These are phyloP conservation scores for Cryptoblepharus egeriae DNA, from an alignment of 2,797 vertebrate species.

Conservation along the genomic window DNA sequence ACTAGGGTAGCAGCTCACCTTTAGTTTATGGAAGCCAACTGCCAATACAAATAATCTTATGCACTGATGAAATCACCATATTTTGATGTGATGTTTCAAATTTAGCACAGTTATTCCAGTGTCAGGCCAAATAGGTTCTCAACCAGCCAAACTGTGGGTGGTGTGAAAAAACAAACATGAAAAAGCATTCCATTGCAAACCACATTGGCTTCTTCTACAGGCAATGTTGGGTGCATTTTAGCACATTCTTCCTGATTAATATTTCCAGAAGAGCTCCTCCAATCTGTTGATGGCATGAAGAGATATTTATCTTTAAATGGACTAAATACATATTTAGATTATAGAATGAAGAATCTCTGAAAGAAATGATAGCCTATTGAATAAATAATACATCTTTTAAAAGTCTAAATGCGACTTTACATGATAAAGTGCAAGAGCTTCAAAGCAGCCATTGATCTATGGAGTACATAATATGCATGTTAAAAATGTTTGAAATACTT, in stretches of 20 bases:
- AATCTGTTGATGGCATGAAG: slow-evolving; percentile 45
- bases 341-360: slow-evolving; percentile 41
- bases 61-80: rapidly evolving
- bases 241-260: slow-evolving; percentile 9
- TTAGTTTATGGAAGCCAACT: not conserved
- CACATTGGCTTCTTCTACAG: slow-evolving; percentile 11
- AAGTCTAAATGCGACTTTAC: slow-evolving; percentile 62
- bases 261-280: slow-evolving; percentile 51
- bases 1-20: not conserved
- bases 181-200: slow-evolving; percentile 24
- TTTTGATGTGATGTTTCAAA: not conserved
- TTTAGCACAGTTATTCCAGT: not conserved
- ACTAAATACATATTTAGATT: slow-evolving; percentile 25
- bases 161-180: slow-evolving; percentile 9
- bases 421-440: slow-evolving; percentile 63
- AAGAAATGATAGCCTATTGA: slow-evolving; percentile 57
- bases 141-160: not conserved
- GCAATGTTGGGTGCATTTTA: slow-evolving; percentile 5
- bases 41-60: not conserved
- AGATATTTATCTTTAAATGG: slow-evolving; percentile 50
- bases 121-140: not conserved
- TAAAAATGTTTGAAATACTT: slow-evolving; percentile 59
- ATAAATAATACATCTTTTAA: slow-evolving; percentile 59
- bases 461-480: slow-evolving; percentile 61
- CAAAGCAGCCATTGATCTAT: slow-evolving; percentile 68